Evolutionary conservation across 2,113 vertebrate genomes (phyloP).

Genomic region (Datnioides undecimradiatus): DNA sequence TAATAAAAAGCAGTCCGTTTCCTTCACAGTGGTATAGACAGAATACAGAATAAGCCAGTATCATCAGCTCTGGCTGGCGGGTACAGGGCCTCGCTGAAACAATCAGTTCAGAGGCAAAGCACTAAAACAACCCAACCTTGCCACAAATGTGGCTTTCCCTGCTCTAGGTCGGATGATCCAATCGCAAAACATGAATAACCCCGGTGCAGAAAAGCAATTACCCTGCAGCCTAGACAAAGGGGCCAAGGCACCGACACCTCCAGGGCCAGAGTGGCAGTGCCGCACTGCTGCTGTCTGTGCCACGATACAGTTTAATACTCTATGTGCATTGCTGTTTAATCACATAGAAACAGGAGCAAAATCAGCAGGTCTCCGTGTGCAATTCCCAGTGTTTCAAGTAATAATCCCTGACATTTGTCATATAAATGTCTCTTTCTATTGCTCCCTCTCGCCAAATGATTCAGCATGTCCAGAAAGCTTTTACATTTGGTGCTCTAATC

Average conservation of each 20-base stretch:
- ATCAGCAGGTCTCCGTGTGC: neutral
- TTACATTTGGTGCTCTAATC: constrained; percentile 25
- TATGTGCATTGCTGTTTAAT: constrained; percentile 52
- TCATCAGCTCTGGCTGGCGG: constrained; percentile 39
- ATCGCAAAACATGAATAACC: constrained; percentile 73
- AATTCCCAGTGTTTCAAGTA: constrained; percentile 25
- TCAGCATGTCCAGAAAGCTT: constrained; percentile 8
- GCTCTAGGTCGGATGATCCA: constrained; percentile 69
- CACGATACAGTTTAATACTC: constrained; percentile 62
- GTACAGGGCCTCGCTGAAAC: constrained; percentile 62
- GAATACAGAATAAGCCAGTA: constrained; percentile 52
- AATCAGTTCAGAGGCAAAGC: constrained; percentile 72
- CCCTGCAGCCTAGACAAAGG: constrained; percentile 62
- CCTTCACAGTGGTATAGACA: constrained; percentile 54
- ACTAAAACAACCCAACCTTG: constrained; percentile 66
- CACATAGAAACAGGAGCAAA: constrained; percentile 30
- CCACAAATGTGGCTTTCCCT: constrained; percentile 60
- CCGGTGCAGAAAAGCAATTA: constrained; percentile 76
- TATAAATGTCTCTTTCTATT: constrained; percentile 21
- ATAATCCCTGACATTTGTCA: constrained; percentile 24
- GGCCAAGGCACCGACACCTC: constrained; percentile 45
- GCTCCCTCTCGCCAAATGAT: constrained; percentile 14
- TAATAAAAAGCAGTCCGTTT: constrained; percentile 66
- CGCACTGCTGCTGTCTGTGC: constrained; percentile 21
- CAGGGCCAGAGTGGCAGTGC: constrained; percentile 46